Evolutionary conservation across 2,113 vertebrate species (phyloP), one percentile per base, ranked within the genome.

Genomic region (Meleagris gallopavo): DNA sequence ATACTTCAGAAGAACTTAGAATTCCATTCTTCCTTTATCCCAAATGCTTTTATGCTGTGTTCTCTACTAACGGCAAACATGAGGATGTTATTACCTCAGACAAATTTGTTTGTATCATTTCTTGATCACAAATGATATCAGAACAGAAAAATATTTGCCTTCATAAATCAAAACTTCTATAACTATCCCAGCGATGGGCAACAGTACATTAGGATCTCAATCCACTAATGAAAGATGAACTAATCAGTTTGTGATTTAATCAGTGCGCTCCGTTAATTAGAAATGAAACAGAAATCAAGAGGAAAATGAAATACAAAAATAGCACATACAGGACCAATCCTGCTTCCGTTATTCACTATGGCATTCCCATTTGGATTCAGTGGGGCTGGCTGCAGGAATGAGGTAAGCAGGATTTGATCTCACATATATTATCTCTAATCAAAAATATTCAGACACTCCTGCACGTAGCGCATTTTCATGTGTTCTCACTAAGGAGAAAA

Each of bases 101-200:
- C 72, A 93, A 94, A 90, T 94, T 84, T 95, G 73, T 94, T 96
- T 93, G 88, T 88, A 84, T 92, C 52, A 57, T 92, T 94, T 86
- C 94, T 86, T 95, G 88, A 92, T 94, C 94, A 94, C 88, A 90
- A 86, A 72, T 90, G 52, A 88, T 95, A 93, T 18, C 55, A 88
- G 76, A 88, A 88, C 7, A 84, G 77, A 95, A 95, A 95, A 96
- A 96, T 92, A 95, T 93, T 95, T 96, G 88, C 88, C 70, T 93
- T 80, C 73, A 79, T 86, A 94, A 96, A 94, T 96, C 83, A 93
- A 82, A 92, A 90, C 57, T 86, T 91, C 57, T 57, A 72, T 25
- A 94, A 43, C 80, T 90, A 74, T 79, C 48, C 43, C 78, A 92
- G 92, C 76, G 90, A 88, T 88, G 80, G 74, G 77, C 86, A 89